phyloP scores from a whole-genome alignment of 2,888 invertebrate species.

The Diachrysia chrysitis region DNA sequence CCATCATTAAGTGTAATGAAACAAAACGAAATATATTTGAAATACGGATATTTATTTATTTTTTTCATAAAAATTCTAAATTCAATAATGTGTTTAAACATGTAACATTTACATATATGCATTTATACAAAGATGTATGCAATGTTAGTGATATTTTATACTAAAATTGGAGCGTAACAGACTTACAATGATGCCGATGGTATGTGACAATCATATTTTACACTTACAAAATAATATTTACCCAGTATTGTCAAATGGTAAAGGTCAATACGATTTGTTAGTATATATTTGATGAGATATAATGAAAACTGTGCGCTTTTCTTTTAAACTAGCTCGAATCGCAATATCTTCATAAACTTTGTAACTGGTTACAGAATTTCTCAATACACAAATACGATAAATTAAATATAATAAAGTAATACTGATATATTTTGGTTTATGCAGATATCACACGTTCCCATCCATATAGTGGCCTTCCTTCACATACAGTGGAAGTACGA shows the following conservation, averaged over 20 bases:
- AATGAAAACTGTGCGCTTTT: conserved; percentile 85
- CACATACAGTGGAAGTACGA: conserved; percentile 69
- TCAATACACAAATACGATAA: conserved; percentile 58
- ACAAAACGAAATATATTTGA: conserved; percentile 86
- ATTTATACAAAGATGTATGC: conserved; percentile 90
- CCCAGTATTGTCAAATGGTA: conserved; percentile 89
- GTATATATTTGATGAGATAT: conserved; percentile 73
- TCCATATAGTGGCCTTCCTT: conserved; percentile 62
- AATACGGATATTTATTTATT: conserved; percentile 89
- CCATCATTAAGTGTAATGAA: conserved; percentile 69
- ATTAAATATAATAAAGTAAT: conserved; percentile 68
- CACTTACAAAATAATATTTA: conserved; percentile 87
- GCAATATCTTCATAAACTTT: conserved; percentile 78
- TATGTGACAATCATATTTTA: conserved; percentile 83
- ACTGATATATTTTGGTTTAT: conserved; percentile 76
- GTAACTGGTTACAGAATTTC: conserved; percentile 51
- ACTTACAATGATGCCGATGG: conserved; percentile 77
- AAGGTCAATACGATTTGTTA: conserved; percentile 72
- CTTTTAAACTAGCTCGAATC: conserved; percentile 79
- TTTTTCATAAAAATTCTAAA: conserved; percentile 90
- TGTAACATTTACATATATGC: conserved; percentile 90
- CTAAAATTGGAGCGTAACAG: conserved; percentile 88
- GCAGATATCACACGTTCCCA: conserved; percentile 78
- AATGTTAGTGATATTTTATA: conserved; percentile 87
- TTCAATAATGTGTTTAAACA: conserved; percentile 90